Conservation (phyloP, 2,888 invertebrate genomes). For the Cerastoderma edule region DNA sequence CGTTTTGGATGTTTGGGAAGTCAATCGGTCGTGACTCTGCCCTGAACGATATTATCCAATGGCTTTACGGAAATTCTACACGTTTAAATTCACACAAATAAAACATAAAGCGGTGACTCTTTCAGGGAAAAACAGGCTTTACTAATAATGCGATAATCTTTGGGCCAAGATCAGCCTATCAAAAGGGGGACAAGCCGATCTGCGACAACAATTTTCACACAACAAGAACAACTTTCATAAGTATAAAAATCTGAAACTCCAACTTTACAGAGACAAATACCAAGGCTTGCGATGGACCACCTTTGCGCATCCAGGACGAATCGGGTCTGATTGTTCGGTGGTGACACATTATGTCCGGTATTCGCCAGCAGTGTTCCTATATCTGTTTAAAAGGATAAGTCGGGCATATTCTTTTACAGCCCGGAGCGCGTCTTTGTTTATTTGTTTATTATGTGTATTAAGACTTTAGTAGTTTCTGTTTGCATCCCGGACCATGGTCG, state of each 20-base stretch:
- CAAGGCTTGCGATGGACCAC: no score
- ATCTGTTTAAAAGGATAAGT: conserved; percentile 16
- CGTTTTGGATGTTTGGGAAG: conserved; percentile 47
- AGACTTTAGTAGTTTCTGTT: neutral
- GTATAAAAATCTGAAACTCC: no score
- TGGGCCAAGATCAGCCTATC: no score
- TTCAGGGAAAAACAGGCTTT: neutral
- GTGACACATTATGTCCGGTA: neutral
- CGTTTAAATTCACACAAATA: conserved; percentile 24
- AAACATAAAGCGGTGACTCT: neutral
- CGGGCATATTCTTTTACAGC: conserved; percentile 21
- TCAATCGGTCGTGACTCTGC: conserved; percentile 51
- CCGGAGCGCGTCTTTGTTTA: conserved; percentile 10
- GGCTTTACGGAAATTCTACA: conserved; percentile 1
- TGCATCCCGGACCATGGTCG: no score
- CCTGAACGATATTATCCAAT: conserved; percentile 38
- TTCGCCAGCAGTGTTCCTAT: neutral
- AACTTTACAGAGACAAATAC: no score
- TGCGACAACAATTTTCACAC: no score
- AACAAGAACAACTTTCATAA: no score
- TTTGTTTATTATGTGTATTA: conserved; percentile 19
- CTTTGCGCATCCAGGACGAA: no score
- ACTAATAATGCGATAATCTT: neutral
- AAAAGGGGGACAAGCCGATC: no score
- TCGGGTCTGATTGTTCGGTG: no score